Evolutionary conservation across 2,797 vertebrate genomes (phyloP).

Genomic region (Falco cherrug): DNA sequence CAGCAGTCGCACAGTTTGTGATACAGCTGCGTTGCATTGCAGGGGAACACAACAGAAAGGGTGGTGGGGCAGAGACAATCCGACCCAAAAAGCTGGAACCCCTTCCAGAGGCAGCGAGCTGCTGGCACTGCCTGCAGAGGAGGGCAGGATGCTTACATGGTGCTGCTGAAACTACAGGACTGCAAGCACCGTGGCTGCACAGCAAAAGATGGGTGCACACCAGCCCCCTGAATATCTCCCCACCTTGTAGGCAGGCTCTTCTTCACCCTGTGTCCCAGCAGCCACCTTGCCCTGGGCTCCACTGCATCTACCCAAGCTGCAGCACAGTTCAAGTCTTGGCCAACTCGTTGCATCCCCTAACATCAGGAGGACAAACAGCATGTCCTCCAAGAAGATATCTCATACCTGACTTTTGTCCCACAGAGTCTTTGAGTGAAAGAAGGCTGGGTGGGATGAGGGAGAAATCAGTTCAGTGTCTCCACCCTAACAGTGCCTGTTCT

Average conservation of each 20-base stretch:
- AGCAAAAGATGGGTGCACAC: neutral
- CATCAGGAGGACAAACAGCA: neutral
- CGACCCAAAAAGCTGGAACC: neutral
- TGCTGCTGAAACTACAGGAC: neutral
- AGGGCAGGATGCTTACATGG: accelerated
- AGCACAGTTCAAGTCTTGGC: neutral
- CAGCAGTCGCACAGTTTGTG: accelerated
- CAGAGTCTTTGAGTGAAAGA: neutral
- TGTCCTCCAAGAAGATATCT: neutral
- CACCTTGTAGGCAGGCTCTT: accelerated
- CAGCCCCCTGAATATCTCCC: neutral
- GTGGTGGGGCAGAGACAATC: neutral
- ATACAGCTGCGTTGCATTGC: accelerated
- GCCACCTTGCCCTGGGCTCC: neutral
- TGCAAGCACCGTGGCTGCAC: neutral
- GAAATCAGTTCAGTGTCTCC: neutral
- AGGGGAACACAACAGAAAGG: accelerated
- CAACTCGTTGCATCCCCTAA: neutral
- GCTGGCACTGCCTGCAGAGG: neutral
- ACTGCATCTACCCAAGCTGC: neutral
- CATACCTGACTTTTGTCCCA: neutral
- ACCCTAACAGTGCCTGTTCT: neutral
- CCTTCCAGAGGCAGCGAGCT: neutral
- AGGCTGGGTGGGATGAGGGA: neutral
- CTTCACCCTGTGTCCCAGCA: neutral